These are phyloP conservation scores for Pongo abelii DNA, from an alignment of 2,113 vertebrate genomes.

Conservation along the genomic window DNA sequence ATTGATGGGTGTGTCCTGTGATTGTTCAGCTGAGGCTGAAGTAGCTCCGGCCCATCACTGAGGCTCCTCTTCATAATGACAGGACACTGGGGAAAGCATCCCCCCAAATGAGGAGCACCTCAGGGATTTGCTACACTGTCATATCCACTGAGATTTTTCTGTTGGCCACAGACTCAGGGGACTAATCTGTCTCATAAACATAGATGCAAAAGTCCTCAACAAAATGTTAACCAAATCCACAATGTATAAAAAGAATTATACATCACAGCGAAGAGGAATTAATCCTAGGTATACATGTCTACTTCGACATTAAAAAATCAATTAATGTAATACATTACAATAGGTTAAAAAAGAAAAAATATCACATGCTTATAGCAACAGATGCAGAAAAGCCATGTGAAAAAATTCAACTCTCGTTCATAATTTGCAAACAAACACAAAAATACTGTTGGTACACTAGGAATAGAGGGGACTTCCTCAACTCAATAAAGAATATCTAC, in stretches of 20 bases:
- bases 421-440: background rate
- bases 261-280: background rate
- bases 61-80: background rate
- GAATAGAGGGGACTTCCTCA: background rate
- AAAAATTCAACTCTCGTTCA: background rate
- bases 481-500: background rate
- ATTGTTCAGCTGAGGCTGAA: background rate
- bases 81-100: background rate
- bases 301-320: background rate
- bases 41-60: rapidly evolving
- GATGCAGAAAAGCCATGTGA: background rate
- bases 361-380: no score
- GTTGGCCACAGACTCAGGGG: background rate
- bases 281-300: background rate
- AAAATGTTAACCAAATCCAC: background rate
- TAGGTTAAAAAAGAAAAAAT: background rate
- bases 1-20: background rate
- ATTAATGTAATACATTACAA: background rate
- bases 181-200: background rate
- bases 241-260: background rate
- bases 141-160: background rate
- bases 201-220: background rate
- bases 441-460: no score
- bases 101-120: rapidly evolving
- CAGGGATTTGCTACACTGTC: rapidly evolving